Evolutionary conservation across 2,113 vertebrate genomes (phyloP), one percentile per base, ranked within the genome.

Genomic region (Aleadryas rufinucha): DNA sequence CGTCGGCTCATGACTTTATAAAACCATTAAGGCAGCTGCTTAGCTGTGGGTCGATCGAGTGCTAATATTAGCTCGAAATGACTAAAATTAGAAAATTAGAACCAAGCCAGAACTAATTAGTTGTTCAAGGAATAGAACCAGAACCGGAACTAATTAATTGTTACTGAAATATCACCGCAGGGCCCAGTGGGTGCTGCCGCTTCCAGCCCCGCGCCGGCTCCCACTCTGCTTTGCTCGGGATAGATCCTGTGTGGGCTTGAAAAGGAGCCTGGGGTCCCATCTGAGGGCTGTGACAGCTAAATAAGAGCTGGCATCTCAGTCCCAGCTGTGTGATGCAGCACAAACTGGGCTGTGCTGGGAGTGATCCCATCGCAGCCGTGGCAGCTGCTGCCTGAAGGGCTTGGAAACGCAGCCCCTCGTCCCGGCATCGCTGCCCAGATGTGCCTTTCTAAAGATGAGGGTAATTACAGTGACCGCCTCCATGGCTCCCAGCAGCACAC

Each of bases 131-230:
- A 95, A 84, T 70, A 84, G 93, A 95, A 95, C 84, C 94, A 95
- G 96, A 95, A 95, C 91, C 47, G 64, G 95, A 95, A 96, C 95
- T 92, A 94, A 95, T 97, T 93, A 96, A 97, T 93, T 95, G 94
- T 61, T 63, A 27, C 72, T 70, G 93, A 89, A 77, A 80, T 86
- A 70, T n/a, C 12, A 1, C 82, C 1, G 4, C 6, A 0, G 78
- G 87, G 87, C 87, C 59, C 35, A 11, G 83, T n/a, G 17, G 86
- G 71, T 30, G 22, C 93, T 0, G 13, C 84, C 0, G 35, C 93
- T 93, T 70, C 91, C 90, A 90, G 84, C 84, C 45, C 71, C 3
- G 20, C 1, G 0, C 91, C 31, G 16, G 27, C 84, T 93, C 50
- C 60, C 2, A 16, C 64, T 72, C 59, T 0, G n/a, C 71, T 64